phyloP scores from a whole-genome alignment of 1,140 invertebrate species.

The Calycopis cecrops region DNA sequence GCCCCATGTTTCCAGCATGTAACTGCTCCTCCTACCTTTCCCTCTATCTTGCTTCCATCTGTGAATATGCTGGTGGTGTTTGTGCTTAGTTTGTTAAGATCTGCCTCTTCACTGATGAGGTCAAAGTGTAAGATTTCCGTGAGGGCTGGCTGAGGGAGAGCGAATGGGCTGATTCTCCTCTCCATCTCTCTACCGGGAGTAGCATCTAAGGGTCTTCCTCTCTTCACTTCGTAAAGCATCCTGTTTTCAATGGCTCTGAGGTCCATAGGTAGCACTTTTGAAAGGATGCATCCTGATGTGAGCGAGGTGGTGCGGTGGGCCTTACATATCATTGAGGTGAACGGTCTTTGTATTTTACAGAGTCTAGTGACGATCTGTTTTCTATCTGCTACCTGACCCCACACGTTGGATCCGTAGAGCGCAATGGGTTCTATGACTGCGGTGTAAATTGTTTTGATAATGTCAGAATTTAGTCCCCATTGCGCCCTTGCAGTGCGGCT shows the following conservation, averaged over 20 bases:
- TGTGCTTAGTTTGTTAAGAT: not conserved
- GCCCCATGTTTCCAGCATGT: not conserved
- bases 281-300: not conserved
- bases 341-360: not conserved
- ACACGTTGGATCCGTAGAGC: not conserved
- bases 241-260: not conserved
- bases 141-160: not conserved
- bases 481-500: not conserved
- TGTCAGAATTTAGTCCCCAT: not conserved
- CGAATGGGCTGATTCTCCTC: not conserved
- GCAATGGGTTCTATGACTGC: not conserved
- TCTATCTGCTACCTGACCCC: not conserved
- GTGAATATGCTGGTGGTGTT: not conserved
- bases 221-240: not conserved
- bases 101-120: not conserved
- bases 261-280: not conserved
- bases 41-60: not conserved
- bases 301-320: too few species aligned
- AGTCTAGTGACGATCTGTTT: not conserved
- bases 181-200: not conserved
- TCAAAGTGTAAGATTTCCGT: not conserved
- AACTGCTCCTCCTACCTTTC: not conserved
- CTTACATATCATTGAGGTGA: not conserved
- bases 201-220: not conserved
- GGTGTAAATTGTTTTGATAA: not conserved